Evolutionary conservation across 1,140 invertebrate species (phyloP), one percentile per base, ranked within the genome.

Genomic region (Drosophila miranda): DNA sequence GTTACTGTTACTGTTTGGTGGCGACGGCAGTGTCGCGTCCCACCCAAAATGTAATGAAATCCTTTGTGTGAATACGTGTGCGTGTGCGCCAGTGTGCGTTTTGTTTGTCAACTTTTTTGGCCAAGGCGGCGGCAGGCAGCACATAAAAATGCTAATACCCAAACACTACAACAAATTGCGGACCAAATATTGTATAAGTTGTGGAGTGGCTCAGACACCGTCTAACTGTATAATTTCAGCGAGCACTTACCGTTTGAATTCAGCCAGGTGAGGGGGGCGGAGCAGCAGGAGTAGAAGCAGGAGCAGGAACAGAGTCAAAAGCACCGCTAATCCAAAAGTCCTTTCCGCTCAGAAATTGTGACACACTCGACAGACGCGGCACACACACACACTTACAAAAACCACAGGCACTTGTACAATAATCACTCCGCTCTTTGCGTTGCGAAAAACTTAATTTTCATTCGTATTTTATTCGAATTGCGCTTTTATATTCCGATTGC

Each of bases 141-240:
- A 74, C 69, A 84, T 84, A 86, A 84, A 86, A 84, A 84, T 84
- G 81, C 81, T 81, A 86, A 86, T 86, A 78, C 82, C 34, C 86
- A 81, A 74, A 64, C 72, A 84, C 80, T 76, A 73, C 72, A 80
- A 75, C 80, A 87, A 86, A 86, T 84, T 80, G 68, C 67, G 68
- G 70, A 59, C 64, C 75, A 78, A 66, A 63, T 60, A 76, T 78
- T 78, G 71, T 66, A 45, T 28, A 23, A 62, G 44, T 21, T 14
- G 6, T 28, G 7, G 7, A 28, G 28, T 28, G 28, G 28, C 28
- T 28, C 30, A 34, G 30, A 34, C 34, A 13, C 34, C 34, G 34
- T 3, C 34, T 38, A 38, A 13, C 34, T 38, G 34, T 38, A 38
- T 38, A 38, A 38, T 38, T 38, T 38, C 34, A 38, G 34, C 11